These are phyloP conservation scores for Alectura lathami DNA, from an alignment of 2,113 vertebrate genomes.

Conservation along the genomic window DNA sequence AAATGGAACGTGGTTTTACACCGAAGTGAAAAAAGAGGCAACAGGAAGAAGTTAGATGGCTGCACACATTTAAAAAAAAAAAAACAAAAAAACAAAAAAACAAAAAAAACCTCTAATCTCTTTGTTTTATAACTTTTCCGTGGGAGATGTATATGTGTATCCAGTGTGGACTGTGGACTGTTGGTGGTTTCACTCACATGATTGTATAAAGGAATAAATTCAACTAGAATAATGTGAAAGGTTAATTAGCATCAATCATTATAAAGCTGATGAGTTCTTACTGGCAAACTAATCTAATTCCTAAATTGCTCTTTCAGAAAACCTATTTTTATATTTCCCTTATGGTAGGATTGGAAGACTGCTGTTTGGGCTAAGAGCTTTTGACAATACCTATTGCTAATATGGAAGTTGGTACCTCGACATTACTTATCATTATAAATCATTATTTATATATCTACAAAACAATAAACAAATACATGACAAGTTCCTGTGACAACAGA, in stretches of 20 bases:
- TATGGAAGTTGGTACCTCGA: not conserved
- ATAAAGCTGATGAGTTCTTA: not conserved
- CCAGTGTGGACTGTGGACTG: too few relatives aligned
- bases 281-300: not conserved
- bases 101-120: not conserved
- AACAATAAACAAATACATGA: not conserved
- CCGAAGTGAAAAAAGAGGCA: not conserved
- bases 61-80: not conserved
- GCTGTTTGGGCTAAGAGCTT: not conserved
- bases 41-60: not conserved
- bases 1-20: not conserved
- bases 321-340: not conserved
- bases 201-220: not conserved
- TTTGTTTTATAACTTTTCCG: not conserved
- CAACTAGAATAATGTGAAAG: not conserved
- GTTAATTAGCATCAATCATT: not conserved
- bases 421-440: not conserved
- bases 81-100: too few relatives aligned
- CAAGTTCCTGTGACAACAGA: not conserved
- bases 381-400: not conserved
- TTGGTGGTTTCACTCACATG: rapidly evolving
- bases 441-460: not conserved
- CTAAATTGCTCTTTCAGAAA: not conserved
- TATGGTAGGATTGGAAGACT: not conserved
- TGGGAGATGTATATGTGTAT: not conserved